Percentiles rank a stretch among this genome's conserved stretches.
Evolutionary conservation across 1,140 invertebrate species (phyloP).

Genomic region (Rhynchophorus ferrugineus): DNA sequence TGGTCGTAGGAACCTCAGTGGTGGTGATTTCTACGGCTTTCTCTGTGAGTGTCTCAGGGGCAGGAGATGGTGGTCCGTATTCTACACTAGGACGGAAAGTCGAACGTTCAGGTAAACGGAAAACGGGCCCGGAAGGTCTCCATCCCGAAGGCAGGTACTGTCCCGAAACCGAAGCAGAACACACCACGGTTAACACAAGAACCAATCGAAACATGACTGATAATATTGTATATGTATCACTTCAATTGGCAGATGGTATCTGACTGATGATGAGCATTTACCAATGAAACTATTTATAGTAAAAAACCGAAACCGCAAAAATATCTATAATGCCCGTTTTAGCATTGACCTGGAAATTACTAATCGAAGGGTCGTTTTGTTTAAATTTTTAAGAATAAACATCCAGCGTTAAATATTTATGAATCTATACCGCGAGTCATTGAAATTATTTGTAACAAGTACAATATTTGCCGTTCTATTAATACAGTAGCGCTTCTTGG

Average conservation of each 20-base stretch:
- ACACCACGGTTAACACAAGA: no score
- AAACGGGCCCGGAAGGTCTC: not conserved
- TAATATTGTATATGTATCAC: no score
- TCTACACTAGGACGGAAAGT: not conserved
- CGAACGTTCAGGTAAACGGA: not conserved
- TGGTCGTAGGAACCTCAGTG: no score
- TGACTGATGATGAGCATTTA: no score
- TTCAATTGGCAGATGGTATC: no score
- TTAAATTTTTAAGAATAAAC: not conserved
- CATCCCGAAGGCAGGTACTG: not conserved
- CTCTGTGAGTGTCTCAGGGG: not conserved
- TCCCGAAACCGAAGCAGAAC: not conserved
- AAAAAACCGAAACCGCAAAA: not conserved
- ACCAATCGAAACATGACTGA: no score
- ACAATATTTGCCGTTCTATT: no score
- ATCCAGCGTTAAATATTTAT: conserved; percentile 10
- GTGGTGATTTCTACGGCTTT: no score
- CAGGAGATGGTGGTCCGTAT: not conserved
- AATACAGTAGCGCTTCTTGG: no score
- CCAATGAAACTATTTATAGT: not conserved
- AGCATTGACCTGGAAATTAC: not conserved
- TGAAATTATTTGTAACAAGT: no score
- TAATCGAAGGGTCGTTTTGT: not conserved
- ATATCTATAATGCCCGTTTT: not conserved
- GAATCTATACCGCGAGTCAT: no score